Conservation (phyloP, 2,888 invertebrate species). For the Protodeltote pygarga region DNA sequence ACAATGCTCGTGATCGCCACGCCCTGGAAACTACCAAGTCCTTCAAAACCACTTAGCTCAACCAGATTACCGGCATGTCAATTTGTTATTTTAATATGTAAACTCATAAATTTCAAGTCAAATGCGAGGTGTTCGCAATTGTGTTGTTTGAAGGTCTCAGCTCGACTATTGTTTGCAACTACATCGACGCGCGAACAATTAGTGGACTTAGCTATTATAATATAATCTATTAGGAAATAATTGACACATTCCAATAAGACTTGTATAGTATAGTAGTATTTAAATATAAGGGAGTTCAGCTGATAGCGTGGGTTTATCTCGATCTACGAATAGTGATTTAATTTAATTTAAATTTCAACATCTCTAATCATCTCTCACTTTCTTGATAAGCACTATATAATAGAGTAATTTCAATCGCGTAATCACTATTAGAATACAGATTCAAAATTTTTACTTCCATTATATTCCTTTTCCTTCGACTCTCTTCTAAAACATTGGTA, state of each 20-base stretch:
- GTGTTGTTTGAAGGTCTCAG: conserved; percentile 66
- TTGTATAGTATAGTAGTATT: conserved; percentile 19
- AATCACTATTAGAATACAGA: no score
- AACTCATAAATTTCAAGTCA: conserved; percentile 67
- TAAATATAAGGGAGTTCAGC: conserved; percentile 12
- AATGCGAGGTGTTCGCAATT: conserved; percentile 64
- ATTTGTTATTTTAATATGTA: conserved; percentile 78
- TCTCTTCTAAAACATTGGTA: no score
- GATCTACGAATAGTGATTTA: no score
- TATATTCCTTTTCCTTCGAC: no score
- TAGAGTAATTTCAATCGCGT: no score
- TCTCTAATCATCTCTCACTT: not conserved
- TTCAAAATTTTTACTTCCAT: no score
- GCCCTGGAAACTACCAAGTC: conserved; percentile 71
- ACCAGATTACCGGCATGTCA: conserved; percentile 69
- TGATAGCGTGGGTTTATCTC: conserved; percentile 1
- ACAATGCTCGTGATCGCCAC: conserved; percentile 78
- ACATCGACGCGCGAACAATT: conserved; percentile 65
- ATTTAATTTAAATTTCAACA: no score
- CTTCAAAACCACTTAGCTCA: conserved; percentile 74
- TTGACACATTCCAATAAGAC: conserved; percentile 55
- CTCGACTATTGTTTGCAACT: conserved; percentile 64
- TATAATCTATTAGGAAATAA: conserved; percentile 43
- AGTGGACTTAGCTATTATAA: conserved; percentile 61
- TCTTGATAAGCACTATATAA: not conserved